Base-by-base conservation (phyloP, 2,888 invertebrate species). In the Eilema caniola region DNA sequence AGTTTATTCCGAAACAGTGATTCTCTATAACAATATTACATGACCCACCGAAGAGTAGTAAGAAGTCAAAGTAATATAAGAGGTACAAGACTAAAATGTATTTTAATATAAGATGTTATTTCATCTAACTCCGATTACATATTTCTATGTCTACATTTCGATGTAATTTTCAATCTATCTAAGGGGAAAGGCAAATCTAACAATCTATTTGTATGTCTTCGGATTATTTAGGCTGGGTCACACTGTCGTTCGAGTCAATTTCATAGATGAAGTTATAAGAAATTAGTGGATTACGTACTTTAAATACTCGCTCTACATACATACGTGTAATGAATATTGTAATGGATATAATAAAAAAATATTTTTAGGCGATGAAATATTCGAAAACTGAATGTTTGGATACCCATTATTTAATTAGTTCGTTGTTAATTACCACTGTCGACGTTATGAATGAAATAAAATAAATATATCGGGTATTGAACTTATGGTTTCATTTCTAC, bases 291-390 rank as follows among this genome's bases (percentile, higher is more conserved):
- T 77, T 79, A 80, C 86, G 74, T 85, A 75, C 73, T 85, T 82
- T 83, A 81, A 74, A 81, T 83, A 83, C 78, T 77, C 72, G 75
- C 93, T 95, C 93, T 95, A 93, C 93, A 93, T 94, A 94, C 94
- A 93, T 93, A 91, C 91, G 90, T 90, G 85, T 88, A 89, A 87
- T 83, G 82, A 83, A 81, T 82, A 85, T 80, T 75, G 61, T 83
- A 76, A 74, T 82, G 74, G 60, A 80, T 83, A 82, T 85, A 82
- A 82, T 83, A 81, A 77, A 83, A 82, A 76, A 79, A 81, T 85
- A 86, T 87, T 82, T 88, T 85, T 84, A 91, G 89, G 86, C 73
- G 85, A 76, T 89, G 82, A 88, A 85, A 80, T 88, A 88, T 86
- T 87, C 83, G 78, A 86, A 86, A 87, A 88, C 75, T 88, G 85